Base-by-base conservation (phyloP, 2,888 invertebrate genomes). In the Mongoloraphidia duomilia region DNA sequence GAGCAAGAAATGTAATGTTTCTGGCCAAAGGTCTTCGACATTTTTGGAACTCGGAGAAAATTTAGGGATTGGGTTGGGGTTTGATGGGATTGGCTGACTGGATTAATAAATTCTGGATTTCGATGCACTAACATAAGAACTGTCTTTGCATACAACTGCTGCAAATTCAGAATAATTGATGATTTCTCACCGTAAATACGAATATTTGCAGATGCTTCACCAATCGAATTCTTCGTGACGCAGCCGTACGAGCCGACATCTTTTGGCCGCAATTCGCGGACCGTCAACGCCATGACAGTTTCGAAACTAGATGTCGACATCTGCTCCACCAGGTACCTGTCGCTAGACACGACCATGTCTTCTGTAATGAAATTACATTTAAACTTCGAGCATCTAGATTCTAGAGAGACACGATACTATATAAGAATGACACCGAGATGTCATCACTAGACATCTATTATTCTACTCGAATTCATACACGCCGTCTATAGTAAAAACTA, bases 311-410 rank as follows among this genome's bases (percentile, higher is more conserved):
- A 48, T 26, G 26, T 42, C 14, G 48, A 37, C 8, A 37, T 48
- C 8, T 36, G 42, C 37, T 42, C 43, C 3, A 48, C 48, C 4
- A 43, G 43, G 11, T 48, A 48, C 37, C 43, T 48, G 14, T 48
- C 48, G n/a, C 48, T 48, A 9, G 42, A 36, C 10, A 48, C 43
- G 9, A 48, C 48, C 48, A 48, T 48, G n/a, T 48, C 48, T 26
- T 43, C 48, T 48, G 26, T 12, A 46, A 34, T 12, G 17, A 26
- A 26, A 26, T 6, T 5, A 26, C 6, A 26, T 6, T 5, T 3
- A 3, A 17, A 26, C 26, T 26, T 26, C 26, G 26, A 17, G 17
- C 17, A 17, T 17, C 17, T 17, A 4, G n/a, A n/a, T n/a, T n/a
- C n/a, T n/a, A n/a, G n/a, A n/a, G n/a, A n/a, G n/a, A n/a, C n/a